These are phyloP conservation scores for Melanerpes formicivorus DNA, from an alignment of 2,113 vertebrate species.

Conservation along the genomic window DNA sequence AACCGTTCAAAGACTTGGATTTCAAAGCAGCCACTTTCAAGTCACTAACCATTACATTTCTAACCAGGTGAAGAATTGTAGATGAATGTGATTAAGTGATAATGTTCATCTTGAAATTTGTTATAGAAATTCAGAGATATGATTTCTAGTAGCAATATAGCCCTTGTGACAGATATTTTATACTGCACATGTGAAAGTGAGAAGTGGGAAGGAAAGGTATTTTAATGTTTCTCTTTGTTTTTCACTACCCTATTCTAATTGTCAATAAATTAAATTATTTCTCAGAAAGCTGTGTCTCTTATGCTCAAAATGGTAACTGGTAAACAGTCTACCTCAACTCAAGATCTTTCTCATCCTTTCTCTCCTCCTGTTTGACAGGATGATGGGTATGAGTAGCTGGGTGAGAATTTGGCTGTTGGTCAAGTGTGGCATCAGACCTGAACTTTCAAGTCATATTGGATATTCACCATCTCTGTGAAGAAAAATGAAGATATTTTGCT, in stretches of 20 bases:
- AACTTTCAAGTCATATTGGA: background rate
- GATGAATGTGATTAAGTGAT: background rate
- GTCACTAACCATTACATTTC: background rate
- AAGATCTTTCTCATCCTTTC: background rate
- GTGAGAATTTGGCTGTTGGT: background rate
- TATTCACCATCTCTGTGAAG: background rate
- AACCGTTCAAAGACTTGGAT: background rate
- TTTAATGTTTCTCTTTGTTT: background rate
- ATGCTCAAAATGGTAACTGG: background rate
- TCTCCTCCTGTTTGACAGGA: background rate
- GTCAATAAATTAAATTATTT: background rate
- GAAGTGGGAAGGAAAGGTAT: background rate
- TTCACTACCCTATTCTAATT: background rate
- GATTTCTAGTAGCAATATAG: background rate
- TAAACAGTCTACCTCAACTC: background rate
- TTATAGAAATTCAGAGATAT: background rate
- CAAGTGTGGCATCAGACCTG: background rate
- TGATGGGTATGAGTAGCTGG: fast-evolving
- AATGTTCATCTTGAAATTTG: background rate
- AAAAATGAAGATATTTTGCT: background rate
- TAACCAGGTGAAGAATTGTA: background rate
- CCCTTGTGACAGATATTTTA: background rate
- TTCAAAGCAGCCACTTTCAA: background rate
- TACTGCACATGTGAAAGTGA: background rate
- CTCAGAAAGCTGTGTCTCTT: background rate